Evolutionary conservation across 2,113 vertebrate genomes (phyloP), one percentile per base, ranked within the genome.

Genomic region (Bambusicola thoracicus): DNA sequence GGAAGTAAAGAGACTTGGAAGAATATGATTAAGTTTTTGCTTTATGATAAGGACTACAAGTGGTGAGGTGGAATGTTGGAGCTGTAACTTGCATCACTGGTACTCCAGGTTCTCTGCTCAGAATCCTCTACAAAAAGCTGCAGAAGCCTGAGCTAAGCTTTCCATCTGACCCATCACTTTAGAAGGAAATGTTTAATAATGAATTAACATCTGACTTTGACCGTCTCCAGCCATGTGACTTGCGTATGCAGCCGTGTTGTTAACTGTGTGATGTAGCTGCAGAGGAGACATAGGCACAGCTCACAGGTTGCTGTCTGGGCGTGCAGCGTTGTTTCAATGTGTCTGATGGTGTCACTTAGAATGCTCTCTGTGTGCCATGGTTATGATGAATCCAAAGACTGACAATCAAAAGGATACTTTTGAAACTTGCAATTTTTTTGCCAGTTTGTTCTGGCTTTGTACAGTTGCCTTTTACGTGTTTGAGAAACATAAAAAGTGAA

Each of bases 201-300:
- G 70, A 58, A 36, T 88, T 36, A 84, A n/a, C 69, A 38, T 38
- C 41, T 63, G 72, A 89, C 83, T 81, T 90, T 86, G 65, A 22
- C 43, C 48, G 38, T 74, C 79, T 84, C 55, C 67, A 84, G 34
- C n/a, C 21, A 63, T 34, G 73, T 68, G 85, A 84, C 91, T 80
- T 94, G n/a, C 22, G 53, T 83, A 10, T 14, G 43, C 51, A 92
- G 87, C 15, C 36, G 67, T 77, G 83, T 73, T 74, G 40, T 14
- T 91, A 87, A 85, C 87, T 92, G 67, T 83, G 46, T 74, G 30
- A 43, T 18, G 49, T 73, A 85, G 80, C 73, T 81, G 72, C 41
- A 32, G 56, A 36, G 73, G 56, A 77, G 19, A 34, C 7, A 1
- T 5, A n/a, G 79, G 38, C 63, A 20, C 55, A 13, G 80, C 38